Evolutionary conservation across 2,797 vertebrate species (phyloP).

Genomic region (Pipistrellus pygmaeus): DNA sequence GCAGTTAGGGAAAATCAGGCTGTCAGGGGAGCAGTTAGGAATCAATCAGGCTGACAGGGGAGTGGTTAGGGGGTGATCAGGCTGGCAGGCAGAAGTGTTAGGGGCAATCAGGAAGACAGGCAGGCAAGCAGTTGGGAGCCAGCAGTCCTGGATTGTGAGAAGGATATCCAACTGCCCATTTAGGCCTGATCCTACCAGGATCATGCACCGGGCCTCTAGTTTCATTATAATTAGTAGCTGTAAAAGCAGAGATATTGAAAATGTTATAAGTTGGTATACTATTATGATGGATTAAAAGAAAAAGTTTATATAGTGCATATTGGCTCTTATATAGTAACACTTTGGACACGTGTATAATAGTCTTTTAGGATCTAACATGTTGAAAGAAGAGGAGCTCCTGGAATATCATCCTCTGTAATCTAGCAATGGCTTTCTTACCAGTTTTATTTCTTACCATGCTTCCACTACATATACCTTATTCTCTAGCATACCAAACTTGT

Average conservation of each 20-base stretch:
- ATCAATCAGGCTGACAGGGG: too few relatives aligned
- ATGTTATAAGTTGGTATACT: background rate
- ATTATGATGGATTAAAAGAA: background rate
- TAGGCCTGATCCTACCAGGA: too few relatives aligned
- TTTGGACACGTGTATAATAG: background rate
- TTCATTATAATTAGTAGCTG: background rate
- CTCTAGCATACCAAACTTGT: background rate
- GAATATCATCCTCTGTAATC: background rate
- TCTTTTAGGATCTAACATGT: conserved; percentile 19
- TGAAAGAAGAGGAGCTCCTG: conserved; percentile 15
- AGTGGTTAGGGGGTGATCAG: too few relatives aligned
- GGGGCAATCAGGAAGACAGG: too few relatives aligned
- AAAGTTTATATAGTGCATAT: background rate
- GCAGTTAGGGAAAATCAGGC: too few relatives aligned
- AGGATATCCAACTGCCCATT: too few relatives aligned
- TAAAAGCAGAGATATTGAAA: conserved; percentile 8
- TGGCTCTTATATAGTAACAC: background rate
- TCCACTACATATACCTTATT: background rate
- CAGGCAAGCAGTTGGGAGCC: too few relatives aligned
- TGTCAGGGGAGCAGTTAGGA: too few relatives aligned
- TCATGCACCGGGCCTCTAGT: background rate
- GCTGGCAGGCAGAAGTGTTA: too few relatives aligned
- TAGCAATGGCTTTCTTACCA: background rate
- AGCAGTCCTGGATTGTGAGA: too few relatives aligned
- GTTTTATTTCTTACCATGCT: background rate